Base-by-base conservation (phyloP, 2,113 vertebrate species). In the Hippocampus guttulatus region DNA sequence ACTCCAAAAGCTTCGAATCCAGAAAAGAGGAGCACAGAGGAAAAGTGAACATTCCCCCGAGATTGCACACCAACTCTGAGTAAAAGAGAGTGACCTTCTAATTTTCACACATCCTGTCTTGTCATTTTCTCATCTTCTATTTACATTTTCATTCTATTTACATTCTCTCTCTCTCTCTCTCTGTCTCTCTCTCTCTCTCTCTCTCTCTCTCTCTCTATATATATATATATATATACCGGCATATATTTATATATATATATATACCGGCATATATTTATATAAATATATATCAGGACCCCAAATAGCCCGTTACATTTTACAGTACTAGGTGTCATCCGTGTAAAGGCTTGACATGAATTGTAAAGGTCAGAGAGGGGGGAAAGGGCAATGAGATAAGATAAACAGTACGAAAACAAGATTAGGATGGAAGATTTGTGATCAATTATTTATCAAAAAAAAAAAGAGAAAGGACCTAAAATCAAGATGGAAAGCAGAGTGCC, bases 21-120 rank as follows among this genome's bases (percentile, higher is more conserved):
- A 79, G 76, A 85, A 81, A 85, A 84, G 81, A 67, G 78, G 68
- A 80, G 71, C 71, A 81, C 71, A 69, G 80, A 82, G 47, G 70
- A 86, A 78, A 81, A 72, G 81, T 79, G 81, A 77, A 81, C 76
- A 85, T 86, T 89, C 88, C 85, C 82, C 55, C 69, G 80, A 79
- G 84, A 82, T 82, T 80, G 84, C 77, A 82, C 81, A 77, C 79
- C 62, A 81, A 67, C 72, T 75, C 57, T 64, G 78, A 77, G 80
- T 69, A 84, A 83, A 73, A 69, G 79, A 69, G 79, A 82, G 52
- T 76, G 69, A 80, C 67, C 76, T 74, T 61, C 80, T 68, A 70
- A 60, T 60, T 67, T 75, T 73, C 71, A 67, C 68, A 79, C 67
- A 47, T 66, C 58, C 16, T 51, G 47, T 69, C 49, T 71, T 43